Percentiles rank a stretch among this genome's conserved stretches.
Conservation (phyloP, 2,888 invertebrate genomes). For the Dione vanillae region DNA sequence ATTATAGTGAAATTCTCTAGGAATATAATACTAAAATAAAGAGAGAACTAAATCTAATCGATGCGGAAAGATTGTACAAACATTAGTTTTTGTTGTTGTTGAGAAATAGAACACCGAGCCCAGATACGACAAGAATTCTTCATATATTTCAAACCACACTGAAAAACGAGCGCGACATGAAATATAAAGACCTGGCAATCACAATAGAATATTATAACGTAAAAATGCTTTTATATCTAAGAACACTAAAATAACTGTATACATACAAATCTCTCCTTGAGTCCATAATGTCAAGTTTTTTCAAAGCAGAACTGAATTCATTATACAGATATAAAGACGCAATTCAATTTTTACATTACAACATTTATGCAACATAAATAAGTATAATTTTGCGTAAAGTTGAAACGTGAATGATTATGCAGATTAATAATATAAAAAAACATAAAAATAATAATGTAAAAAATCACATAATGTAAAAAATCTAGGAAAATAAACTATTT, state of each 20-base stretch:
- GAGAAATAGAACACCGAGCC: constrained; percentile 9
- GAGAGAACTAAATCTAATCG: neutral
- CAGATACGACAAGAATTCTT: too few relatives aligned
- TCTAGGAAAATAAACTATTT: too few relatives aligned
- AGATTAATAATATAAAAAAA: too few relatives aligned
- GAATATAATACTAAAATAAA: neutral
- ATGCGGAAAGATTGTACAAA: constrained; percentile 8
- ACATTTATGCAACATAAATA: too few relatives aligned
- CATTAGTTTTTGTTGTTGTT: constrained; percentile 10
- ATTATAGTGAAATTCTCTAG: neutral
- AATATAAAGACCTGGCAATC: constrained; percentile 23
- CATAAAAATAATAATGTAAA: too few relatives aligned
- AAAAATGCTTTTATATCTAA: constrained; percentile 27
- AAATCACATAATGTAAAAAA: too few relatives aligned
- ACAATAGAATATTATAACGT: constrained; percentile 25
- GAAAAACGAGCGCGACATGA: constrained; percentile 13
- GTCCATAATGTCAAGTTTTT: constrained; percentile 32
- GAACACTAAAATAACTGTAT: constrained; percentile 20
- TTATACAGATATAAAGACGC: too few relatives aligned
- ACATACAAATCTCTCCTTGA: constrained; percentile 23
- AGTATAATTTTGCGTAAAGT: too few relatives aligned
- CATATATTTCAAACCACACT: constrained; percentile 4
- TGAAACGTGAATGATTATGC: too few relatives aligned
- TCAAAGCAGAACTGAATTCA: too few relatives aligned
- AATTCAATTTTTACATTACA: too few relatives aligned